Base-by-base conservation (phyloP, 2,113 vertebrate species). In the Origma solitaria region DNA sequence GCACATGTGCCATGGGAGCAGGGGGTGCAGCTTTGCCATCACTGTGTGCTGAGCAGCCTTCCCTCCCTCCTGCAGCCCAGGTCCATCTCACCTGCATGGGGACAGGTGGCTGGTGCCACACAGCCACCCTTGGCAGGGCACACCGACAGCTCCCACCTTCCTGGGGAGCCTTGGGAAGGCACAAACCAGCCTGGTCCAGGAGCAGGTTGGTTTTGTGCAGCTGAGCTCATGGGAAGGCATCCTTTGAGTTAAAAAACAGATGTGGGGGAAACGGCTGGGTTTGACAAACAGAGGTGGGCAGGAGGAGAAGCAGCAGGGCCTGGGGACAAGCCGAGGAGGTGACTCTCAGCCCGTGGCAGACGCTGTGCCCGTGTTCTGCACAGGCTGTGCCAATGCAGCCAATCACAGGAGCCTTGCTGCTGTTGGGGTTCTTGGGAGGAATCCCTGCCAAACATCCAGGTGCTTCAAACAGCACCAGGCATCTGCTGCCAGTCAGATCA, bases 381-480 rank as follows among this genome's bases (percentile, higher is more conserved):
- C 30, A 13, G n/a, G 31, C 69, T 3, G 70, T 64, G 70, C 47
- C 45, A 24, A 38, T 3, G 16, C 68, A 64, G 62, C 24, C 13
- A 0, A 77, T 81, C 58, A 5, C 47, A 62, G 86, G 56, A 83
- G 56, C 81, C 64, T 40, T 27, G 58, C 86, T 75, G 92, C 50
- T 69, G 53, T 37, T 75, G 54, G 49, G 45, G 9, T 77, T 73
- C 61, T 27, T 3, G 5, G 77, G 54, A 77, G 76, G 58, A 88
- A 49, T 62, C 54, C 8, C 68, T 81, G 93, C 76, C 91, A 94
- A 88, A 61, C 58, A 88, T 73, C 80, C 65, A 94, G 93, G 89
- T 77, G 91, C 88, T 86, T 85, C 31, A 49, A 92, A 53, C 71
- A 94, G 86, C 88, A 88, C 83, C 68, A 90, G 86, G 71, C 94